Base-by-base conservation (phyloP, 2,113 vertebrate species). In the Phylloscopus trochilus region DNA sequence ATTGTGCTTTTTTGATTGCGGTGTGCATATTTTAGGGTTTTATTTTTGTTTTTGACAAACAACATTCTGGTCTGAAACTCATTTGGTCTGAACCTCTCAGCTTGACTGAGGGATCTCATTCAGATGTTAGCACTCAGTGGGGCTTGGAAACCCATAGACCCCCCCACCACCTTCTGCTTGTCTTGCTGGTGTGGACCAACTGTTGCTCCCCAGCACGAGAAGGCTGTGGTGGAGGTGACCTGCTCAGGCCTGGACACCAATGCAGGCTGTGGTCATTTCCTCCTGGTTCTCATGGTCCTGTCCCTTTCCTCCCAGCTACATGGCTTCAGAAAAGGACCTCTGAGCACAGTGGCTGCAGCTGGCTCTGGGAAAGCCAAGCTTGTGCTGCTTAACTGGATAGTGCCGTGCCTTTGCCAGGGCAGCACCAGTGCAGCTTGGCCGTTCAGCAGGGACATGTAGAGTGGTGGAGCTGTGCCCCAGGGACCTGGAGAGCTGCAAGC, bases 21-120 rank as follows among this genome's bases (percentile, higher is more conserved):
- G 59, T 66, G 67, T 93, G 89, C 76, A 75, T 93, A 56, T 87
- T 95, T 90, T 7, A 62, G 64, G 83, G 62, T 28, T 87, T 96
- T 80, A 26, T 86, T 93, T 92, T 94, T 95, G 91, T 90, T 94
- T 96, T 95, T 37, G 13, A 81, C 95, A 92, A 83, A 85, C 93
- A 92, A 56, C 82, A 12, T 90, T 92, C 93, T 72, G 93, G 89
- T 87, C 35, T 86, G 86, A 56, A 83, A 56, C 41, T 83, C 44
- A 72, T 74, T 66, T 56, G 24, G 43, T 75, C 30, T 49, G 60
- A 66, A 51, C 27, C 37, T 74, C 75, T 67, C 43, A 18, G 37
- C 67, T 43, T 83, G 46, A 15, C 58, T 78, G 49, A 21, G 37
- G 35, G 87, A 51, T 84, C n/a, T 80, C 15, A 13, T 70, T 56